These are phyloP conservation scores for Neoitamus cyanurus DNA, from an alignment of 2,888 invertebrate genomes.

Conservation along the genomic window DNA sequence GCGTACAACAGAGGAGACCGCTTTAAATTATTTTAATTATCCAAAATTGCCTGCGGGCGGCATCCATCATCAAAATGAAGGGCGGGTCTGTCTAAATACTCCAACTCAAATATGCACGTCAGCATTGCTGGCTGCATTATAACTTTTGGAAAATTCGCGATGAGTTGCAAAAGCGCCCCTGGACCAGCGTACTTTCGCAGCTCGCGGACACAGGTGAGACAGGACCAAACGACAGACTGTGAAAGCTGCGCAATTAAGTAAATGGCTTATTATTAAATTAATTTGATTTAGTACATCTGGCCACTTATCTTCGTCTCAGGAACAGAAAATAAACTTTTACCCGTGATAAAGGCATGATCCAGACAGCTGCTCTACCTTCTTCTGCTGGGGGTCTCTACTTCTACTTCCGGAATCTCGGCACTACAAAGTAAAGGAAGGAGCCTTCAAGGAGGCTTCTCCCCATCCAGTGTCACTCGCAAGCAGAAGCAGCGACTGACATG, in stretches of 20 bases:
- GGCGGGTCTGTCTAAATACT: background rate
- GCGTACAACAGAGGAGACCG: background rate
- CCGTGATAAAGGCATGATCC: background rate
- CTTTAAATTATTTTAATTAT: background rate
- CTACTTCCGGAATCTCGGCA: background rate
- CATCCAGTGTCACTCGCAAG: background rate
- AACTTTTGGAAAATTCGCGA: background rate
- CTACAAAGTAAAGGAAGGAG: background rate
- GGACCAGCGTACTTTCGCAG: background rate
- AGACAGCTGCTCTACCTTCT: background rate
- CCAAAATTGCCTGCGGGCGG: background rate
- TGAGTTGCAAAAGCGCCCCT: background rate
- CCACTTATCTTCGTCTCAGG: background rate
- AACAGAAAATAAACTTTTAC: background rate
- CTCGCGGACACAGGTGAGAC: background rate
- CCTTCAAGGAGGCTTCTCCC: background rate
- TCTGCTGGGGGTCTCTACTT: background rate
- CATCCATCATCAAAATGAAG: background rate
- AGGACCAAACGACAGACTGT: background rate
- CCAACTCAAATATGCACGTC: background rate
- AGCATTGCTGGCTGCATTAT: background rate
- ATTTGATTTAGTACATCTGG: slow-evolving; percentile 20
- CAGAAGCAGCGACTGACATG: background rate
- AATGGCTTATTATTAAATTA: slow-evolving; percentile 32
- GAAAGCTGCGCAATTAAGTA: slow-evolving; percentile 4